Evolutionary conservation across 2,888 invertebrate genomes (phyloP).

Genomic region (Harmothoe impar): DNA sequence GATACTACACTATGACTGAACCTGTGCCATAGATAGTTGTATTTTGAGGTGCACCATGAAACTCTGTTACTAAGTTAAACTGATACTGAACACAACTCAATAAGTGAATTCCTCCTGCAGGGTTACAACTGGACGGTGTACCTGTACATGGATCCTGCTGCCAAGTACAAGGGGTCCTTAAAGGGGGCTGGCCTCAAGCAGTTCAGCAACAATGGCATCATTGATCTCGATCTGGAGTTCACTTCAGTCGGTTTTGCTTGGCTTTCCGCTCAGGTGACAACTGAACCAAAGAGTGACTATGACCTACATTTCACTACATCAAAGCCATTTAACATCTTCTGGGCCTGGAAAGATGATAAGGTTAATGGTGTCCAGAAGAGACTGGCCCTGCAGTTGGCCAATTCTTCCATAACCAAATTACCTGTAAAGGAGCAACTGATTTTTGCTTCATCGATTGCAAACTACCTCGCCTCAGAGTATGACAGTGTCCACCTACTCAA

Average conservation of each 20-base stretch:
- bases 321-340: background rate
- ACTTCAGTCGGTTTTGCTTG: background rate
- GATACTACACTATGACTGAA: too few relatives aligned
- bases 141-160: background rate
- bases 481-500: background rate
- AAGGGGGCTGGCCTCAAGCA: background rate
- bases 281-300: background rate
- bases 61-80: too few relatives aligned
- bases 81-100: too few relatives aligned
- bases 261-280: slow-evolving; percentile 1
- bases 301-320: background rate
- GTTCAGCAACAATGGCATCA: slow-evolving; percentile 29
- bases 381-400: background rate
- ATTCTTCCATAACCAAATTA: background rate
- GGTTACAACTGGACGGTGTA: background rate
- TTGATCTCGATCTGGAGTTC: background rate
- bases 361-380: background rate
- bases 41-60: too few relatives aligned
- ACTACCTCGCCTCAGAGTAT: background rate
- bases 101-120: background rate
- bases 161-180: background rate
- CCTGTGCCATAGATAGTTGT: too few relatives aligned
- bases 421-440: background rate
- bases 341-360: background rate
- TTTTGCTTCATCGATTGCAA: background rate